Base-by-base conservation (phyloP, 35 echinoderm and acorn worm species). In the Holothuria glaberrima region DNA sequence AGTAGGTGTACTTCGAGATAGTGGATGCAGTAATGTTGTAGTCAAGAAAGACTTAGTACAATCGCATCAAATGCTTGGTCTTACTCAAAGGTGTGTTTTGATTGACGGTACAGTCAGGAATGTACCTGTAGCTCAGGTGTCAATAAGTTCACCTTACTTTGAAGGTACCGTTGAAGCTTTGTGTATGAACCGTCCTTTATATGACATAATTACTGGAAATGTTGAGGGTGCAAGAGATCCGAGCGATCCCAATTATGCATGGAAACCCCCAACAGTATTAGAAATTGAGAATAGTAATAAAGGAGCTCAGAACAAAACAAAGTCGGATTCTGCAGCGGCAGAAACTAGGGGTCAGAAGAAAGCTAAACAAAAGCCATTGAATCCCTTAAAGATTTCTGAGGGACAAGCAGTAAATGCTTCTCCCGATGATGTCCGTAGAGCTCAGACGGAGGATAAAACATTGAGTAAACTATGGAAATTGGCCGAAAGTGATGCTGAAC, bases 151-250 rank as follows among this genome's bases (percentile, higher is more conserved):
- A 20, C 90, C 90, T 19, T 91, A 31, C 32, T 91, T 52, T 56
- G 30, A 20, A 74, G 90, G 90, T 58, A 30, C 66, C 4, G 50
- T 74, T 52, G 45, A 86, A 34, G 82, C 80, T 30, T 27, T 91
- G 35, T 86, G 79, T 30, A 91, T 91, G 90, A 21, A 69, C 28
- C 26, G 54, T 29, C 78, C 90, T 12, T 32, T 91, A 34, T 86
- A 86, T 74, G 76, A 69, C 16, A 5, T 91, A 22, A 86, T 86
- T 56, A 14, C 73, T 20, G 90, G 90, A 9, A 86, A 86, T 62
- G 45, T 91, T 33, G 27, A 22, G 19, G 90, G 90, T 20, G 79
- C 66, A 0, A 46, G 81, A 38, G 26, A 45, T 9, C 24, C 90
- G 57, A 25, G 30, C 12, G 59, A 70, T 32, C 91, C 91, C 3